Conservation (phyloP, 1,140 invertebrate species). For the Pogonomyrmex californicus region DNA sequence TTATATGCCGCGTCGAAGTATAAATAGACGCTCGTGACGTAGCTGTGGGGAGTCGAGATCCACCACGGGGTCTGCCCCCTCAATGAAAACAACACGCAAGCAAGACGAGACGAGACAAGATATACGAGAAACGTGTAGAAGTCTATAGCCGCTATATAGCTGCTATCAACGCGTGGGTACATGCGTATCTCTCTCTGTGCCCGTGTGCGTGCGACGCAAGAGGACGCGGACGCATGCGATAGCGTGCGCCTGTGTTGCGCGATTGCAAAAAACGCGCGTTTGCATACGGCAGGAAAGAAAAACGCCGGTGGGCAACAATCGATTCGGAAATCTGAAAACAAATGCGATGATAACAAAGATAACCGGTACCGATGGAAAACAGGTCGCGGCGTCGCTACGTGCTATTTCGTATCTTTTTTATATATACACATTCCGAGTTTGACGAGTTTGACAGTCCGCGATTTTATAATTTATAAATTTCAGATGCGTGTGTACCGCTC, state of each 20-base stretch:
- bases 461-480: conserved; percentile 33
- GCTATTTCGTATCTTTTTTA: neutral
- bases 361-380: conserved; percentile 15
- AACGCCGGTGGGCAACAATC: conserved; percentile 3
- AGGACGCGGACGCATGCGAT: neutral
- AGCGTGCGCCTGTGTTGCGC: neutral
- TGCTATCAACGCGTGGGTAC: neutral
- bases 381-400: conserved; percentile 2
- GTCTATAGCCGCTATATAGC: neutral
- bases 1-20: conserved; percentile 41
- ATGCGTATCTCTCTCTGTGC: neutral
- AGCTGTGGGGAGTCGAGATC: conserved; percentile 49
- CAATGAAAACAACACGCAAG: conserved; percentile 66
- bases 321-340: conserved; percentile 36
- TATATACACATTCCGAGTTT: neutral
- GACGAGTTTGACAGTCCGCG: neutral
- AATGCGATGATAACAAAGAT: conserved; percentile 16
- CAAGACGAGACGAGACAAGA: conserved; percentile 47
- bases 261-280: conserved; percentile 22
- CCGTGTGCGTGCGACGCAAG: neutral
- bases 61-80: conserved; percentile 67
- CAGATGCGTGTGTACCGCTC: neutral
- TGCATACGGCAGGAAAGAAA: neutral
- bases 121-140: conserved; percentile 28
- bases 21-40: conserved; percentile 68